phyloP scores from a whole-genome alignment of 2,888 invertebrate genomes.

The Pharmacophagus antenor region DNA sequence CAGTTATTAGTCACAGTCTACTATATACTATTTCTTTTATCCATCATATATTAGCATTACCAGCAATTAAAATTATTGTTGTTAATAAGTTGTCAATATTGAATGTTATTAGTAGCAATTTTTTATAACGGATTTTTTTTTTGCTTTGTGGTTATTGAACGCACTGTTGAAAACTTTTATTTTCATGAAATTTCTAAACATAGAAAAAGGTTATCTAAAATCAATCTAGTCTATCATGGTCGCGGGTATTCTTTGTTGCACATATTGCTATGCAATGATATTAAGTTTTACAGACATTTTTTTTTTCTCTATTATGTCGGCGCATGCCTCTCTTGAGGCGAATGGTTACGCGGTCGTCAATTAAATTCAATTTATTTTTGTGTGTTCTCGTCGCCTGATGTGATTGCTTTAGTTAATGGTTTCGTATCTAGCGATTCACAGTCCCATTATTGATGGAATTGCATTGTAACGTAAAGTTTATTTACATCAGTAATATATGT shows the following conservation, averaged over 20 bases:
- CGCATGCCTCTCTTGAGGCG: neutral
- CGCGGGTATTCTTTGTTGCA: too few species aligned
- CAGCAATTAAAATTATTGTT: neutral
- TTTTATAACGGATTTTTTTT: too few species aligned
- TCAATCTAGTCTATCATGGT: too few species aligned
- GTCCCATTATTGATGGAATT: slow-evolving; percentile 14
- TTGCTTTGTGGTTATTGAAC: too few species aligned
- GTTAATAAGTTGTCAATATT: neutral
- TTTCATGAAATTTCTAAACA: too few species aligned
- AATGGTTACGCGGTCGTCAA: slow-evolving; percentile 53
- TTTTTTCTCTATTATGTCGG: neutral
- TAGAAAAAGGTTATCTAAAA: too few species aligned
- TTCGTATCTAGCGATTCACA: slow-evolving; percentile 18
- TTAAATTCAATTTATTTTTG: slow-evolving; percentile 66
- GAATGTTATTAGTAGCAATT: too few species aligned
- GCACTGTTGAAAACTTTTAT: too few species aligned
- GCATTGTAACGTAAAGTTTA: slow-evolving; percentile 9
- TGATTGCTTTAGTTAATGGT: slow-evolving; percentile 36
- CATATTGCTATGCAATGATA: too few species aligned
- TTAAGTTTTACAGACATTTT: neutral
- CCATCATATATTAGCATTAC: too few species aligned
- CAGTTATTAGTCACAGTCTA: neutral
- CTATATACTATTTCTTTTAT: too few species aligned
- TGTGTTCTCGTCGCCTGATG: slow-evolving; percentile 47
- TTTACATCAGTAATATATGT: slow-evolving; percentile 15